Evolutionary conservation across 37 sponge, comb jelly and placozoan species (phyloP), one percentile per base, ranked within the genome.

Genomic region (Cliona cf. orientalis): DNA sequence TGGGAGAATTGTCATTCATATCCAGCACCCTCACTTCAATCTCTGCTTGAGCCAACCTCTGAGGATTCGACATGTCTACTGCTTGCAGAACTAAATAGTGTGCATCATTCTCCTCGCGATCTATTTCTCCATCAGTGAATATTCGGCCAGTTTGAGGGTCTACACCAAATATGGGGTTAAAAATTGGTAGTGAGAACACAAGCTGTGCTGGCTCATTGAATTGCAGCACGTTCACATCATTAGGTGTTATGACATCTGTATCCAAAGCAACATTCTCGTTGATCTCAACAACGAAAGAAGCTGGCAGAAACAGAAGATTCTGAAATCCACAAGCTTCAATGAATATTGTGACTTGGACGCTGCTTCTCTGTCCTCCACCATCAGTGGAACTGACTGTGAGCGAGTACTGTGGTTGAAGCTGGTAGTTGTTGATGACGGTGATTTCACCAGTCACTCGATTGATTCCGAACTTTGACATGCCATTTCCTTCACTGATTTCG

Each of bases 1-100:
- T 22, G 36, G 93, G 93, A 9, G 69, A 21, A 53, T 88, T 88
- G 80, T 92, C 93, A 80, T 92, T 89, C 14, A 89, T 21, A 26
- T 89, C 89, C 19, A 40, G 25, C 19, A 89, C 72, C 38, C 40
- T 69, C 19, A 89, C 57, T 32, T 53, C 41, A 61, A 89, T 5
- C 21, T 82, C 69, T 12, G 72, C 78, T 39, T 83, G 78, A 22
- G 80, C 78, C 5, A 92, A 74, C 28, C 80, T 35, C 25, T 45
- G 11, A 0, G 64, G 46, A 31, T 68, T 35, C 23, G 69, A 26
- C 32, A 17, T 22, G 28, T 91, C 95, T 3, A 31, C 62, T 5
- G 78, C 93, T 40, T 85, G 86, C 2, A 93, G 25, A 26, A 84
- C 56, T 1, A 93, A 38, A 1, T 62, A 42, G 75, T 85, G 79